Base-by-base conservation (phyloP, 2,113 vertebrate species). In the Grammomys surdaster region DNA sequence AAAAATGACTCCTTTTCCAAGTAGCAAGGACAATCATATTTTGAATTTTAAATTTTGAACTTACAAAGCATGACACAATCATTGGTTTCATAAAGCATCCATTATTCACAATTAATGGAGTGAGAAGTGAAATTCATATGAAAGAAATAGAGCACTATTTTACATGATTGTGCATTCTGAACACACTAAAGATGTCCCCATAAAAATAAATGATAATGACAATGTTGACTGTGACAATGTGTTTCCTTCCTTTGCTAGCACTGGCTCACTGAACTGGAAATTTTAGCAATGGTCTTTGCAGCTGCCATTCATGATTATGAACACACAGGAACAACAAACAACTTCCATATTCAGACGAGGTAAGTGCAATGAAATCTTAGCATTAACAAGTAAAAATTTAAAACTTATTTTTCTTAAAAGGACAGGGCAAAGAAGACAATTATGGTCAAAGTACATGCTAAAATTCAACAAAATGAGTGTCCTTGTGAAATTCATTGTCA, bases 231-330 rank as follows among this genome's bases (percentile, higher is more conserved):
- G 28, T 92, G 82, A 97, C 82, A 90, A 16, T 81, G 70, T 97
- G 96, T 96, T 98, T 67, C 12, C 98, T 98, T 98, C 20, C 7
- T 98, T 98, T 95, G 43, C 69, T 94, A 99, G 99, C 99, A 99
- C 98, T 99, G 99, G 99, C 99, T 99, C 92, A 99, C 99, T 87
- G 99, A 99, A 99, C 99, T 99, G 99, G 99, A 99, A 99, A 99
- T 99, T 95, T 98, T 99, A 93, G 99, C 99, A 63, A 99, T 99
- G 99, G 99, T 99, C 95, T 99, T 99, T 97, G 99, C 99, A 69
- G 99, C 99, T 97, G 99, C 99, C 16, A 98, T 99, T 98, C 99
- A 99, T 93, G 99, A 99, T 98, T 99, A 99, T 43, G 99, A 99
- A 93, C 99, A 99, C 97, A 99, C 99, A 75, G 99, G 99, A 97